These are phyloP conservation scores for Hyalella azteca DNA, from an alignment of 2,888 invertebrate species.

Conservation along the genomic window DNA sequence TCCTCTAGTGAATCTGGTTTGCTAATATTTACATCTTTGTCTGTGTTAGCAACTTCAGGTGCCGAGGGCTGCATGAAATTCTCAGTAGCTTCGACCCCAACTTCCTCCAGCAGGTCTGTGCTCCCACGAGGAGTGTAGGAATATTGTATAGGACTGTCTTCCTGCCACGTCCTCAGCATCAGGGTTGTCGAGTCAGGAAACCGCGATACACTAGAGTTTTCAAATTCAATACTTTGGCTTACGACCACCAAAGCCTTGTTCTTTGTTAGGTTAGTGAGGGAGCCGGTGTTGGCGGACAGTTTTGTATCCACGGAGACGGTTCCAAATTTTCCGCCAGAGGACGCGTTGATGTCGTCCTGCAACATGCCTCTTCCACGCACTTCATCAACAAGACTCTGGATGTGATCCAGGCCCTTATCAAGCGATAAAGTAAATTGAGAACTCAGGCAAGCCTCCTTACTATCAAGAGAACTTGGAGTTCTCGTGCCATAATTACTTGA, in stretches of 20 bases:
- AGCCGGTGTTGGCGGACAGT: conserved; percentile 20
- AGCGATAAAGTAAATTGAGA: conserved; percentile 48
- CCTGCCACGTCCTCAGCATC: conserved; percentile 52
- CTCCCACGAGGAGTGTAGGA: conserved; percentile 40
- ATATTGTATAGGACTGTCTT: conserved; percentile 51
- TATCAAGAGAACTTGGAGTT: conserved; percentile 42
- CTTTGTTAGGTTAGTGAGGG: conserved; percentile 11
- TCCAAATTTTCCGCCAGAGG: not conserved
- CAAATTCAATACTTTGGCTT: conserved; percentile 31
- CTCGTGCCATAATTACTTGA: conserved; percentile 34
- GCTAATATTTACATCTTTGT: not conserved
- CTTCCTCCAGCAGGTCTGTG: conserved; percentile 45
- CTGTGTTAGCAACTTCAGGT: not conserved
- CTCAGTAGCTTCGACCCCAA: conserved; percentile 50
- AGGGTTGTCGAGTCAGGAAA: conserved; percentile 38
- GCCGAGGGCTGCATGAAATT: conserved; percentile 41
- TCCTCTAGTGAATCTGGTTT: not conserved
- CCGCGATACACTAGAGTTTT: not conserved
- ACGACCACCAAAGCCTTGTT: conserved; percentile 30
- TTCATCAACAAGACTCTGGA: conserved; percentile 46
- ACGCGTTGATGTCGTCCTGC: not conserved
- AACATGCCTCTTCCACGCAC: conserved; percentile 5
- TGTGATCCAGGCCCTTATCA: conserved; percentile 53
- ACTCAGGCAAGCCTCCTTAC: not conserved
- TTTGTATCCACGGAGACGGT: conserved; percentile 12